Base-by-base conservation (phyloP, 2,797 vertebrate genomes). In the Diglossa cyanea region DNA sequence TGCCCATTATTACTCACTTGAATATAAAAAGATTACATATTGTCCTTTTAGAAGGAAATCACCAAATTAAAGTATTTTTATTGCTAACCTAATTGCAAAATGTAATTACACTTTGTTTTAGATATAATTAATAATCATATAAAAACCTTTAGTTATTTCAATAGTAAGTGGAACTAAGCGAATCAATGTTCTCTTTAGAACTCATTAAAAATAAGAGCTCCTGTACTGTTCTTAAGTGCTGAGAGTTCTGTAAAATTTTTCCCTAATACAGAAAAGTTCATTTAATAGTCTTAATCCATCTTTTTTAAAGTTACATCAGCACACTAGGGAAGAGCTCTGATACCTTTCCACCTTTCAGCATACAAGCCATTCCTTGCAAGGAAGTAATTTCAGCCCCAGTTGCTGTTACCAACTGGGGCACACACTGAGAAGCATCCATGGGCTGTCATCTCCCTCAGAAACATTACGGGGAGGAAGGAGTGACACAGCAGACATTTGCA, bases 91-190 rank as follows among this genome's bases (percentile, higher is more conserved):
- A 90, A 94, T 70, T 95, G 20, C 65, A 95, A 91, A 94, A 89
- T 83, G 45, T 75, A 92, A 93, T 93, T 93, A 54, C 54, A 45
- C 47, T 74, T 91, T 93, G 55, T 39, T 90, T 88, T 66, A 90
- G 24, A 31, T 91, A 83, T 74, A 88, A 90, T 79, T 94, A 92
- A 66, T 42, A 92, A 86, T 55, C 7, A 55, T 84, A 77, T 51
- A 65, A 84, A 91, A 94, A 39, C 13, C 18, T 73, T 76, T 68
- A 47, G 33, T 58, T 83, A 80, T 63, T 93, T 82, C 31, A 3
- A 85, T 67, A 79, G 53, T 35, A 75, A 83, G 23, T 51, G 66
- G 25, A 71, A 75, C 74, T 75, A 83, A 66, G 80, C 47, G 44
- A 88, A 93, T 83, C 26, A 45, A 37, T 26, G 28, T 53, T 71